phyloP scores from a whole-genome alignment of 2,113 vertebrate species.

The Podiceps cristatus region DNA sequence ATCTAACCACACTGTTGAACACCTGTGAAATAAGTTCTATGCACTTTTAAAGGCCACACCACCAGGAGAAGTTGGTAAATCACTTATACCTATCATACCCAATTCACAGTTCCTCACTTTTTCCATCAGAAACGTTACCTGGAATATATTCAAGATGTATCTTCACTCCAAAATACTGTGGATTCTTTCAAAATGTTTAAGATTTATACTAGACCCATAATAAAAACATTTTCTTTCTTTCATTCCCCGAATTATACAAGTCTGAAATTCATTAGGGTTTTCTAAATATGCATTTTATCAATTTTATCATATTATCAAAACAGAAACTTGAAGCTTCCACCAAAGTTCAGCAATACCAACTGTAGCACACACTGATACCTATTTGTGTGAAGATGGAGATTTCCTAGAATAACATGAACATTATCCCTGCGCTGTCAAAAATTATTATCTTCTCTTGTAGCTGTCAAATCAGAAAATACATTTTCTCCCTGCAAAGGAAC shows the following conservation, averaged over 20 bases:
- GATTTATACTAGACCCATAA: background rate
- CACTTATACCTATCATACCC: background rate
- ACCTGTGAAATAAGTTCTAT: background rate
- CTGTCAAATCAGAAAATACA: conserved; percentile 29
- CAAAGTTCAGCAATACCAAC: conserved; percentile 13
- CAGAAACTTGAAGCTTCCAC: conserved; percentile 33
- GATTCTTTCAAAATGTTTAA: background rate
- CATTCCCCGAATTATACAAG: background rate
- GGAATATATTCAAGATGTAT: background rate
- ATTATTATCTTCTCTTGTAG: background rate
- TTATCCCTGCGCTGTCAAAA: conserved; percentile 41
- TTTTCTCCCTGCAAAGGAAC: background rate
- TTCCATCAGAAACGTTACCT: background rate
- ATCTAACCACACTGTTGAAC: background rate
- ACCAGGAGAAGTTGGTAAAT: background rate
- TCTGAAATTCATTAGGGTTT: conserved; percentile 46
- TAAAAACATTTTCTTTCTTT: background rate
- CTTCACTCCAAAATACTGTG: background rate
- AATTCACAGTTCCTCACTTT: background rate
- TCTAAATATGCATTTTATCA: conserved; percentile 41
- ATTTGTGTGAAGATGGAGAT: conserved; percentile 11
- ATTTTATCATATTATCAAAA: conserved; percentile 47
- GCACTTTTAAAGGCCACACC: background rate
- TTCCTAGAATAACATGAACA: conserved; percentile 54
- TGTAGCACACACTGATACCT: background rate